Percentiles rank a stretch among this genome's conserved stretches.
phyloP scores from a whole-genome alignment of 2,113 vertebrate species.

The Urocynchramus pylzowi region DNA sequence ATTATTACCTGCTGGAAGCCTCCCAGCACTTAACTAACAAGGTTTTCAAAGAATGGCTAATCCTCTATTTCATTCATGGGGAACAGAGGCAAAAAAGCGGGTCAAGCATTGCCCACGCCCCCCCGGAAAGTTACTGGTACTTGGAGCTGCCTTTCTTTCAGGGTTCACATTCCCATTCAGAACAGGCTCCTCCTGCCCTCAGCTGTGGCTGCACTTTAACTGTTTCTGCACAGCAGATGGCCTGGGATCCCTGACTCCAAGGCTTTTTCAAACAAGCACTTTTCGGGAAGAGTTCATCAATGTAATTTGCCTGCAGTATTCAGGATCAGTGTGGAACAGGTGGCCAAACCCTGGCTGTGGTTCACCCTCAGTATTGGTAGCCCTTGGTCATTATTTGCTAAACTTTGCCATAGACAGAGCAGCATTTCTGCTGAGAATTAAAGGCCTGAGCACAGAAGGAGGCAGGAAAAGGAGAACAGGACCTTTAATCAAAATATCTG shows the following conservation, averaged over 20 bases:
- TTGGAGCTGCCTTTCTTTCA: not conserved
- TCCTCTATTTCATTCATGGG: not conserved
- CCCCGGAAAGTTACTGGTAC: accelerated
- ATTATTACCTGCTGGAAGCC: not conserved
- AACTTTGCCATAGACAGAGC: not conserved
- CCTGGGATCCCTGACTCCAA: not conserved
- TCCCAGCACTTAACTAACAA: not conserved
- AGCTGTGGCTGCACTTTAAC: not conserved
- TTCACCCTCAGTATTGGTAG: not conserved
- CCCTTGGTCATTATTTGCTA: not conserved
- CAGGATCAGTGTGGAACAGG: not conserved
- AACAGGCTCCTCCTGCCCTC: not conserved
- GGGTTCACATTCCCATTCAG: not conserved
- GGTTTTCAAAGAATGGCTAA: not conserved
- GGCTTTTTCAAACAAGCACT: not conserved
- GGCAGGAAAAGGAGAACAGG: not conserved
- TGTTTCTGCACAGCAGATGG: not conserved
- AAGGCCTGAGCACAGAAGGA: not conserved
- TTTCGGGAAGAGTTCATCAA: not conserved
- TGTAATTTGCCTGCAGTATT: not conserved
- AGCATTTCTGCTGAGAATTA: not conserved
- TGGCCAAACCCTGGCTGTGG: not conserved
- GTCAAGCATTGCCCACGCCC: accelerated
- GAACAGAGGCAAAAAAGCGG: not conserved
- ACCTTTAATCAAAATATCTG: not conserved